A percentile compares a stretch with the other conserved stretches of the same genome.
Conservation (phyloP, 2,113 vertebrate species). For the Catharus bicknelli region DNA sequence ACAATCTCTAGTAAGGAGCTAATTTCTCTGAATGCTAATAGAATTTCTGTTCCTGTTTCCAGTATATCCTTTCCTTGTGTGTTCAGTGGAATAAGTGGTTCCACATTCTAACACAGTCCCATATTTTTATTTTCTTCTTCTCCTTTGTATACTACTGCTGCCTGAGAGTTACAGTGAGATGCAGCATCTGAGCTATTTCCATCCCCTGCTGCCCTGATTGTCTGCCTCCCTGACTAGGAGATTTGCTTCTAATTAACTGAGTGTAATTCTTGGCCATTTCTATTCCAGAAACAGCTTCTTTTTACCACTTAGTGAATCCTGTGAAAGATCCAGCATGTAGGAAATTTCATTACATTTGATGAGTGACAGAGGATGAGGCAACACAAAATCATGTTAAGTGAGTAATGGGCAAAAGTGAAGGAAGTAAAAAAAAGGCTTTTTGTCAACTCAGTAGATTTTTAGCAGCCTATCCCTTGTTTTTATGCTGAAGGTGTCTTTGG, state of each 20-base stretch:
- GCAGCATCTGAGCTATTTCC: background rate
- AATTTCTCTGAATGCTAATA: background rate
- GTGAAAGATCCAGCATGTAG: background rate
- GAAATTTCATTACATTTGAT: background rate
- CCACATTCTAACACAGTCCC: background rate
- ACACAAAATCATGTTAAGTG: background rate
- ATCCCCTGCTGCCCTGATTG: background rate
- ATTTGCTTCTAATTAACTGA: slow-evolving; percentile 36
- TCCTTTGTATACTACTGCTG: background rate
- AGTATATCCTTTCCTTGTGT: background rate
- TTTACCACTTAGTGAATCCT: background rate
- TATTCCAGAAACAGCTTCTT: background rate
- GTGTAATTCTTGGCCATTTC: slow-evolving; percentile 27
- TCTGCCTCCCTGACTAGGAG: background rate
- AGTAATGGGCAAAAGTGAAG: background rate
- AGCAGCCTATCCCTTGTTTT: background rate
- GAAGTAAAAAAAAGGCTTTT: background rate
- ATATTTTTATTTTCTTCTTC: background rate
- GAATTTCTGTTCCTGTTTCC: background rate
- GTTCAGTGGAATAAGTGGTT: background rate
- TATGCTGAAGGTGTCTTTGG: slow-evolving; percentile 23
- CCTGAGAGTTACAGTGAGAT: background rate
- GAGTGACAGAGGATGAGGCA: slow-evolving; percentile 1
- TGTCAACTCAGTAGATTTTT: background rate
- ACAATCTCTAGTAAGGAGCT: background rate